Evolutionary conservation across 2,888 invertebrate genomes (phyloP).

Genomic region (Gandaritis pyraliata): DNA sequence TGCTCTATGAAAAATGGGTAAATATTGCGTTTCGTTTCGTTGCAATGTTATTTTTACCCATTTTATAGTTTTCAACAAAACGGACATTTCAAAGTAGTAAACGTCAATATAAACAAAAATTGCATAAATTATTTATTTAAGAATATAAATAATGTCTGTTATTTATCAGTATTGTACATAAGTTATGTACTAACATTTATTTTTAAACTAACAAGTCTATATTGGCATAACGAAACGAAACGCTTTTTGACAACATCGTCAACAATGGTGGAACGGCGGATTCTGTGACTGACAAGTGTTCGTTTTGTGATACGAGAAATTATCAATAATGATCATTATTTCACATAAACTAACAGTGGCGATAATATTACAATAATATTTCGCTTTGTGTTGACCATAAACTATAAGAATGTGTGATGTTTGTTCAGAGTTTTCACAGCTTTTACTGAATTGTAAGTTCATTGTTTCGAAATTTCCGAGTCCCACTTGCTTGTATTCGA

Average conservation of each 20-base stretch:
- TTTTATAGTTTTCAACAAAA: too few relatives aligned
- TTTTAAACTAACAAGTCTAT: too few relatives aligned
- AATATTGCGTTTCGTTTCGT: too few relatives aligned
- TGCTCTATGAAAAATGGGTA: too few relatives aligned
- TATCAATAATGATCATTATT: constrained; percentile 80
- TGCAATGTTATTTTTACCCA: too few relatives aligned
- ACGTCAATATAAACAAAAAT: too few relatives aligned
- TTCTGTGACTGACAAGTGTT: constrained; percentile 72
- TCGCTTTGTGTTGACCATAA: constrained; percentile 68
- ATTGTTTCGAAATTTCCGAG: constrained; percentile 76
- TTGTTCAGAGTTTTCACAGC: constrained; percentile 96
- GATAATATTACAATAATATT: constrained; percentile 77
- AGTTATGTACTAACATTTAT: too few relatives aligned
- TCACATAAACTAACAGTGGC: constrained; percentile 65
- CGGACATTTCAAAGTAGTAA: too few relatives aligned
- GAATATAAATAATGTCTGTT: too few relatives aligned
- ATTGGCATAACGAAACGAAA: constrained; percentile 52
- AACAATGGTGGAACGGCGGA: constrained; percentile 82
- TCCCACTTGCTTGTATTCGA: constrained; percentile 53
- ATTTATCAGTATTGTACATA: too few relatives aligned
- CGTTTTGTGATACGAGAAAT: constrained; percentile 78
- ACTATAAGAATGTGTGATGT: constrained; percentile 93
- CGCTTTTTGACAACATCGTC: constrained; percentile 81
- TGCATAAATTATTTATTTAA: too few relatives aligned
- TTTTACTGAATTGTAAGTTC: constrained; percentile 89